Conservation (phyloP, 2,888 invertebrate species). For the Rhyacophila evoluta region DNA sequence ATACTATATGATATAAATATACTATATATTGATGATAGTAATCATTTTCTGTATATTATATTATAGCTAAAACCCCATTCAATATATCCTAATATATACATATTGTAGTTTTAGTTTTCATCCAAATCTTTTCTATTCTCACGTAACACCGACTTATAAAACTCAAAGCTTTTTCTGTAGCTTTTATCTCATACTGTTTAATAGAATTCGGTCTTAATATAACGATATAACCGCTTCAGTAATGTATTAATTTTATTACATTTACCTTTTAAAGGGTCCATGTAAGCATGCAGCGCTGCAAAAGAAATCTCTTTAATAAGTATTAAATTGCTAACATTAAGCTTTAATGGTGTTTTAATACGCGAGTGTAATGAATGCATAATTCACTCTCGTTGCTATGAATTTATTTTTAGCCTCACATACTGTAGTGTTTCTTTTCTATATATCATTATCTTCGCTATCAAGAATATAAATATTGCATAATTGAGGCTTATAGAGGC, state of each 20-base stretch:
- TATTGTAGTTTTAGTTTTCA: too few relatives aligned
- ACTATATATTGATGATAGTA: too few relatives aligned
- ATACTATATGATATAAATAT: too few relatives aligned
- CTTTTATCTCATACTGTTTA: too few relatives aligned
- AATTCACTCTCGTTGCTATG: background rate
- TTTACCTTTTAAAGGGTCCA: background rate
- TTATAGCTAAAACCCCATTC: too few relatives aligned
- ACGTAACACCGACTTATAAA: too few relatives aligned
- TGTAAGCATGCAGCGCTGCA: background rate
- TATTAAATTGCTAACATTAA: conserved; percentile 17
- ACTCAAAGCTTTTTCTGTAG: too few relatives aligned
- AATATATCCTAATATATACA: too few relatives aligned
- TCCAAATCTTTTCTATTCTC: too few relatives aligned
- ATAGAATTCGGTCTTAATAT: too few relatives aligned
- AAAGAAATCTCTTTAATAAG: conserved; percentile 5
- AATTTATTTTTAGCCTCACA: background rate
- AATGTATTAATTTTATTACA: background rate
- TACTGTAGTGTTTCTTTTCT: background rate
- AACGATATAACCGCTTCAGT: too few relatives aligned
- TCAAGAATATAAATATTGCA: conserved; percentile 25
- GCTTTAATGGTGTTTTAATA: conserved; percentile 25
- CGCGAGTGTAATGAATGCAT: conserved; percentile 23
- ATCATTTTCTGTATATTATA: too few relatives aligned
- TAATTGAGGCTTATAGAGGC: conserved; percentile 1
- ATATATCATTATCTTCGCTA: background rate